Evolutionary conservation across 2,888 invertebrate species (phyloP).

Genomic region (Ormia ochracea): DNA sequence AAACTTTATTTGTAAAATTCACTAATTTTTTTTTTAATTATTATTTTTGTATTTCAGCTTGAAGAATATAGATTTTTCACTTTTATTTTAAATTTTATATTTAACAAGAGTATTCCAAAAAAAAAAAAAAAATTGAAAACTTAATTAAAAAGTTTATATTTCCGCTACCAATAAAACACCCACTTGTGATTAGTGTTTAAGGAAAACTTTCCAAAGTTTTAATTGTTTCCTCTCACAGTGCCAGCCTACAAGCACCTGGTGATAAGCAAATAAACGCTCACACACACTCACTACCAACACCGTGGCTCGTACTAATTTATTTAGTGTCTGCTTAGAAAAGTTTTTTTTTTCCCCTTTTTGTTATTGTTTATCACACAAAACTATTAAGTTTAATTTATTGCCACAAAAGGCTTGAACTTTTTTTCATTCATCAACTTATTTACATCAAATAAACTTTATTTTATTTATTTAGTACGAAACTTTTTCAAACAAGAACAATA

Average conservation of each 20-base stretch:
- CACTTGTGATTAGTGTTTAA: slow-evolving; percentile 1
- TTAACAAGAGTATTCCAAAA: not conserved
- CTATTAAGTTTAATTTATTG: slow-evolving; percentile 11
- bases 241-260: not conserved
- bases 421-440: slow-evolving; percentile 1
- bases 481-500: not conserved
- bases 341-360: not conserved
- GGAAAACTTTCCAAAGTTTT: slow-evolving; percentile 11
- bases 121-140: not conserved
- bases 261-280: not conserved
- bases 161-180: slow-evolving; percentile 13
- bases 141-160: slow-evolving; percentile 18
- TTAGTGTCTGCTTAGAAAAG: not conserved
- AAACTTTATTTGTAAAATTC: no score
- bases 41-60: not conserved
- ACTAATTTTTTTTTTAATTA: no score
- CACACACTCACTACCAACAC: not conserved
- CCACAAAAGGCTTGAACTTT: not conserved
- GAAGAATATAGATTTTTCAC: not conserved
- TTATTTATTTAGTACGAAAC: not conserved
- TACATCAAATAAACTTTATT: slow-evolving; percentile 21
- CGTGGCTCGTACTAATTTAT: not conserved
- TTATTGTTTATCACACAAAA: slow-evolving; percentile 30
- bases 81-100: not conserved
- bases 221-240: not conserved